Conservation (phyloP, 2,113 vertebrate genomes). For the Hymenochirus boettgeri region DNA sequence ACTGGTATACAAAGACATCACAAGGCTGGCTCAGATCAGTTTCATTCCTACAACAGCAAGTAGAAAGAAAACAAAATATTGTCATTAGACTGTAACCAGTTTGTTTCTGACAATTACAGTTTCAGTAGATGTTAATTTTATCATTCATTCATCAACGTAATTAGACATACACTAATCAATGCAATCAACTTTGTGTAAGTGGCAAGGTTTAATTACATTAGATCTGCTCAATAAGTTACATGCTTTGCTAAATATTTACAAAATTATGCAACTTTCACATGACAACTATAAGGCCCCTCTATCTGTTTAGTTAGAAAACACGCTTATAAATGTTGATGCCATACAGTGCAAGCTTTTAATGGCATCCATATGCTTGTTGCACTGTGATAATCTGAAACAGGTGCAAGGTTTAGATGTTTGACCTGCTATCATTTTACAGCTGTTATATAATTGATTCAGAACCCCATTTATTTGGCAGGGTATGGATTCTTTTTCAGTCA, state of each 20-base stretch:
- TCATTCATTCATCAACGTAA: slow-evolving; percentile 38
- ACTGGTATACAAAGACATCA: background rate
- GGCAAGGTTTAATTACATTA: slow-evolving; percentile 32
- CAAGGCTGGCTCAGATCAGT: background rate
- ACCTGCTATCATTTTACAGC: too few relatives aligned
- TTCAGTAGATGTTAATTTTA: slow-evolving; percentile 38
- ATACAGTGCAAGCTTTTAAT: too few relatives aligned
- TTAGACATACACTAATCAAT: slow-evolving; percentile 37
- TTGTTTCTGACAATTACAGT: slow-evolving; percentile 31
- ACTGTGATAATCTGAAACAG: too few relatives aligned
- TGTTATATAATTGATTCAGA: too few relatives aligned
- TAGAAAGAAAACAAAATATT: background rate
- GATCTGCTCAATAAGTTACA: slow-evolving; percentile 30
- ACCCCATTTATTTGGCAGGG: too few relatives aligned
- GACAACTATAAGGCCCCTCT: background rate
- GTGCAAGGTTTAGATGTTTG: too few relatives aligned
- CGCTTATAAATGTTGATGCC: too few relatives aligned
- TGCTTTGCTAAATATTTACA: slow-evolving; percentile 36
- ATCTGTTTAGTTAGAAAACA: slow-evolving; percentile 13
- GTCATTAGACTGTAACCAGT: slow-evolving; percentile 2
- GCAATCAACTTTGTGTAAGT: slow-evolving; percentile 34
- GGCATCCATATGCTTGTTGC: too few relatives aligned
- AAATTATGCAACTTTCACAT: slow-evolving; percentile 11
- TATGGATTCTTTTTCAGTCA: too few relatives aligned
- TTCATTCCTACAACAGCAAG: background rate